phyloP scores from a whole-genome alignment of 1,140 invertebrate species.

The Drosophila bifasciata region DNA sequence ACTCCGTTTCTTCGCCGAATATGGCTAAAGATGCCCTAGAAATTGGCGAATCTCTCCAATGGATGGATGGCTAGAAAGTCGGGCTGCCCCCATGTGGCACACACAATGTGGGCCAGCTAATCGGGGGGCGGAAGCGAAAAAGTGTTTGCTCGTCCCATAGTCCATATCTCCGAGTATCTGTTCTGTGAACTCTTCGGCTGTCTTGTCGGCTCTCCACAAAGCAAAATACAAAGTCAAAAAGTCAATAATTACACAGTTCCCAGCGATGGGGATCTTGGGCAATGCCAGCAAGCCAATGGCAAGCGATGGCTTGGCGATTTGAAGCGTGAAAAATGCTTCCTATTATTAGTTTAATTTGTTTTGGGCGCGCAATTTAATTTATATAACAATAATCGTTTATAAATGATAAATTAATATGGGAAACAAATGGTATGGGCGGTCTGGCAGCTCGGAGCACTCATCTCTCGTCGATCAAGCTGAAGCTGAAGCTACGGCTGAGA shows the following conservation, averaged over 20 bases:
- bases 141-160: conserved; percentile 7
- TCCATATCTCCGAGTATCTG: conserved; percentile 27
- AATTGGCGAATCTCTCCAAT: conserved; percentile 44
- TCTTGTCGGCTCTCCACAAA: conserved; percentile 49
- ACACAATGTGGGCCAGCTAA: conserved; percentile 41
- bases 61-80: conserved; percentile 59
- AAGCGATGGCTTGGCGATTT: conserved; percentile 33
- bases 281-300: conserved; percentile 30
- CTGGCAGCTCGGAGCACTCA: conserved; percentile 21
- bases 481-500: conserved; percentile 48
- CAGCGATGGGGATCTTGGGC: conserved; percentile 13
- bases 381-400: conserved; percentile 81
- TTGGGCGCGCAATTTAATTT: conserved; percentile 81
- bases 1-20: conserved; percentile 37
- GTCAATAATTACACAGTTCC: conserved; percentile 68
- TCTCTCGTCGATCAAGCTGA: conserved; percentile 48
- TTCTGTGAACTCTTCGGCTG: conserved; percentile 34
- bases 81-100: conserved; percentile 11
- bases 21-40: conserved; percentile 66
- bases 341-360: conserved; percentile 82
- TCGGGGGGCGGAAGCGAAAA: conserved; percentile 60
- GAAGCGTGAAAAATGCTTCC: conserved; percentile 78
- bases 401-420: conserved; percentile 83
- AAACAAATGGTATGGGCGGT: conserved; percentile 77
- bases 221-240: conserved; percentile 45